Percentiles rank a stretch among this genome's conserved stretches.
These are phyloP conservation scores for Hipparchia sbordonii DNA, from an alignment of 2,888 invertebrate species.

Conservation along the genomic window DNA sequence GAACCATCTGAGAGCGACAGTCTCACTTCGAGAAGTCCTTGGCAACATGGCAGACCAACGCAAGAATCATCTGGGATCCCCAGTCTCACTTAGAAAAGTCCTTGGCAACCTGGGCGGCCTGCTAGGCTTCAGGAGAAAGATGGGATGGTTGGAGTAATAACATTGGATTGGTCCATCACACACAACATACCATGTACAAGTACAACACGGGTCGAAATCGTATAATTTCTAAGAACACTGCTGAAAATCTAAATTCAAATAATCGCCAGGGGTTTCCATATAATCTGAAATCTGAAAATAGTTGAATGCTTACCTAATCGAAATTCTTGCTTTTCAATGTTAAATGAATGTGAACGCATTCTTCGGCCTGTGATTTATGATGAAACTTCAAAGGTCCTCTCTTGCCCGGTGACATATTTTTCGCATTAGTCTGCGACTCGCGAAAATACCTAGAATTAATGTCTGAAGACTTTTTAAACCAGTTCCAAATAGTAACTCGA, in stretches of 20 bases:
- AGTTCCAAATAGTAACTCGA: no score
- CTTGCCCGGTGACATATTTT: conserved; percentile 58
- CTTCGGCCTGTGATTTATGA: conserved; percentile 57
- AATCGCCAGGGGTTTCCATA: neutral
- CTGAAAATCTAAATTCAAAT: conserved; percentile 2
- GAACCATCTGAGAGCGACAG: no score
- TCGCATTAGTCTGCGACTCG: conserved; percentile 53
- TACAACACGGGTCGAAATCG: no score
- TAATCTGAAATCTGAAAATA: conserved; percentile 37
- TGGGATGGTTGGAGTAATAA: no score
- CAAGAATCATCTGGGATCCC: no score
- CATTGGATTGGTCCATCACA: no score
- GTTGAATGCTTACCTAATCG: conserved; percentile 28
- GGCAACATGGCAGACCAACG: no score
- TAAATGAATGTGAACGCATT: conserved; percentile 42
- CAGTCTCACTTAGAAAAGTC: no score
- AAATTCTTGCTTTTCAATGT: conserved; percentile 43
- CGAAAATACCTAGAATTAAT: neutral
- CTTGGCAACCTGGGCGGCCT: no score
- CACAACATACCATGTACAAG: no score
- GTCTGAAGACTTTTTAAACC: neutral
- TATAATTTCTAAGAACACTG: neutral
- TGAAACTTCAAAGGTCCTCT: conserved; percentile 46
- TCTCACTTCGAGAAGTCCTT: no score
- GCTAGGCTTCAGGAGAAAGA: no score